Evolutionary conservation across 2,797 vertebrate genomes (phyloP), one percentile per base, ranked within the genome.

Genomic region (Micrastur ruficollis): DNA sequence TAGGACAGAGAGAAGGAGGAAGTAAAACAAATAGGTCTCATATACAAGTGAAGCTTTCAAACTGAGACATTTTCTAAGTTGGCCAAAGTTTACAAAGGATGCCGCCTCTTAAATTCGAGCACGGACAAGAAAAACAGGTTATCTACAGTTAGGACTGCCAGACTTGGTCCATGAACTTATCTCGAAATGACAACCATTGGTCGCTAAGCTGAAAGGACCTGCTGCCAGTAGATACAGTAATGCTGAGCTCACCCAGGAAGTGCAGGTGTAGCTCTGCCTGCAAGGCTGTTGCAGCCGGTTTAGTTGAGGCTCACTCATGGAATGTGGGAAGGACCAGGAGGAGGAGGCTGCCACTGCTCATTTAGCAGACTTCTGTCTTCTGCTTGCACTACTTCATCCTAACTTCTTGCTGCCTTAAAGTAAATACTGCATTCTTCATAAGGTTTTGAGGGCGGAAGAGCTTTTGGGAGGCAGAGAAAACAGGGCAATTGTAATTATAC

Each of bases 271-370:
- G 29, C 8, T 72, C 27, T 76, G 44, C 40, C 50, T 72, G 11
- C 0, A 0, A 26, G 36, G 34, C 50, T 47, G 6, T 38, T 72
- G 11, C 1, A 0, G 16, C 68, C 3, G 1, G 6, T 49, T 86
- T 42, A 58, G n/a, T n/a, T 71, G 34, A 76, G 47, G 32, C 67
- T 87, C 32, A 6, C 10, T 9, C 1, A 0, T 53, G 31, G n/a
- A 50, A 34, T 6, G 3, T 4, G 8, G 16, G n/a, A 70, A 75
- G 49, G 12, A 61, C 22, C 31, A 59, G 29, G 38, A 71, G 42
- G 32, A 49, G 25, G 25, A 75, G 34, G 53, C 53, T 86, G 14
- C 7, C 7, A 2, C 12, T 52, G 8, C 50, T 71, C 1, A 0
- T 4, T 4, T 52, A 80, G 13, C 26, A 49, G 47, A 14, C 50